Evolutionary conservation across 2,888 invertebrate species (phyloP), one percentile per base, ranked within the genome.

Genomic region (Cactoblastis cactorum): DNA sequence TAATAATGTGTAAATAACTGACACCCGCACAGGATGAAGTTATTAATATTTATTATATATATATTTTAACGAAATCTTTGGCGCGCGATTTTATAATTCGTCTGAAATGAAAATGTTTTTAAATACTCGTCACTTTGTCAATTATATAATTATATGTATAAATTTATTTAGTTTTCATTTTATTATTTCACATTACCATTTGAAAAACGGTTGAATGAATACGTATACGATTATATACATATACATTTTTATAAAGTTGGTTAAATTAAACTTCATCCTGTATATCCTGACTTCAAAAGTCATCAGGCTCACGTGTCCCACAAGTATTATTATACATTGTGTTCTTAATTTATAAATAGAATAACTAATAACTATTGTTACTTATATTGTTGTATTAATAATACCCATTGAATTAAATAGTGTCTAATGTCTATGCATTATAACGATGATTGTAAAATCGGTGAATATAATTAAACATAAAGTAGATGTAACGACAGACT

Each of bases 341-440:
- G 83, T 85, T 83, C 83, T 78, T 83, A 82, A 83, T 83, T 83
- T 85, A 83, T 83, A 73, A 70, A 59, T 84, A 83, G 77, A 64
- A 53, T 83, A 80, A 76, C 68, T 58, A 69, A 56, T 73, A 70
- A 67, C 56, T 67, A 63, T 68, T 57, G 62, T 71, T 72, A 68
- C 28, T 43, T 72, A 67, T 63, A 61, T 64, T 65, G 65, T 69
- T 67, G 64, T 70, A 69, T 64, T 67, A 67, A 62, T 63, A 66
- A 61, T 65, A 58, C 56, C 53, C 50, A 54, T 53, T 55, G 49
- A 52, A 49, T 17, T 48, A 18, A 17, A 32, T 53, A 51, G 51
- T 53, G 52, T 54, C 19, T 55, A 49, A 22, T 35, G 47, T 50
- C n/a, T n/a, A n/a, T n/a, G n/a, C n/a, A n/a, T n/a, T n/a, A 46